These are phyloP conservation scores for Ptiloglossa arizonensis DNA, from an alignment of 1,140 invertebrate genomes.

Conservation along the genomic window DNA sequence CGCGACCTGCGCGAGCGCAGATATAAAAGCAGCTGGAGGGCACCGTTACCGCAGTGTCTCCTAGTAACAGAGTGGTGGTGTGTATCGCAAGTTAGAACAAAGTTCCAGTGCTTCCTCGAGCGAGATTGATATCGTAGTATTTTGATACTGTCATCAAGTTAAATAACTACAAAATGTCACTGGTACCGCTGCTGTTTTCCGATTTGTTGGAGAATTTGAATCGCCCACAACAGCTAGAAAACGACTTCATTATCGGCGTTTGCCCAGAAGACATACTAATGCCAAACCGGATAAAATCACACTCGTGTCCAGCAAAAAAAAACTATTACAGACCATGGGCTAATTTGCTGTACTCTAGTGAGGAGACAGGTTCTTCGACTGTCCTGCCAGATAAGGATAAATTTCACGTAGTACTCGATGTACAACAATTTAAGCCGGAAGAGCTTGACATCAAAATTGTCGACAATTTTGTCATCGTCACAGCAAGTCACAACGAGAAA, in stretches of 20 bases:
- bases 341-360: slow-evolving; percentile 57
- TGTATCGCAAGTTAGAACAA: not conserved
- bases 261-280: slow-evolving; percentile 42
- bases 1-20: slow-evolving; percentile 3
- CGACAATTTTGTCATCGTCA: slow-evolving; percentile 86
- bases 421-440: slow-evolving; percentile 92
- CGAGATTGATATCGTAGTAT: not conserved
- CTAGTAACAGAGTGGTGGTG: not conserved
- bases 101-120: not conserved
- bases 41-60: not conserved
- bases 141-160: not conserved
- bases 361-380: slow-evolving; percentile 74
- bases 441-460: slow-evolving; percentile 91
- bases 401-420: slow-evolving; percentile 89
- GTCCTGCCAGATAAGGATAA: slow-evolving; percentile 83
- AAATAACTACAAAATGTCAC: slow-evolving; percentile 72
- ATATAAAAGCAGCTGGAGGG: not conserved
- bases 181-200: slow-evolving; percentile 78
- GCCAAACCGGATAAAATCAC: slow-evolving; percentile 21
- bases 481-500: slow-evolving; percentile 89
- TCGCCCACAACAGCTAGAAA: slow-evolving; percentile 69
- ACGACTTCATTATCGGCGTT: slow-evolving; percentile 69
- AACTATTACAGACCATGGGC: slow-evolving; percentile 74
- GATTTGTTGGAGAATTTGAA: slow-evolving; percentile 78
- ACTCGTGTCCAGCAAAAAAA: slow-evolving; percentile 9